phyloP scores from a whole-genome alignment of 2,797 vertebrate genomes.

The Sebastes melanostomus region DNA sequence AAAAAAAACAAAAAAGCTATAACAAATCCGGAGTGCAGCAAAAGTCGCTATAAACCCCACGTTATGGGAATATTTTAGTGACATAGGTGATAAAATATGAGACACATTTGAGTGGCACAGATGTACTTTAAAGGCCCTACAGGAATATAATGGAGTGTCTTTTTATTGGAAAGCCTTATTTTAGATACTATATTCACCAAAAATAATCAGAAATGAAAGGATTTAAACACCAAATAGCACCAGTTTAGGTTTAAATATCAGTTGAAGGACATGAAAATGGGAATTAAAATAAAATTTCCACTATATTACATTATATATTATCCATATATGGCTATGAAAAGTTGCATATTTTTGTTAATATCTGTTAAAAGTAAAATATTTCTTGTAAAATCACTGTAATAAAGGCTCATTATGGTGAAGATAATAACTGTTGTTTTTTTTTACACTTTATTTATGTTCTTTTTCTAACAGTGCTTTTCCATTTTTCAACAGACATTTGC shows the following conservation, averaged over 20 bases:
- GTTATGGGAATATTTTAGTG: conserved; percentile 25
- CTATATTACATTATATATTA: too few relatives aligned
- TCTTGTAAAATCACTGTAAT: too few relatives aligned
- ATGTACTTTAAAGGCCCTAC: conserved; percentile 18
- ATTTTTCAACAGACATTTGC: too few relatives aligned
- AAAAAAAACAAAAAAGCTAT: not conserved
- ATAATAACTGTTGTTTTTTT: too few relatives aligned
- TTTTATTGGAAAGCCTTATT: conserved; percentile 24
- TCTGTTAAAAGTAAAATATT: too few relatives aligned
- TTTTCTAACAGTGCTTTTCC: too few relatives aligned
- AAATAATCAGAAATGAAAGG: not conserved
- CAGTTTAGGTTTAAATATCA: conserved; percentile 10
- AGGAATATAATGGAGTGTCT: not conserved
- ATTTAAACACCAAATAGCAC: not conserved
- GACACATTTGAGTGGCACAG: conserved; percentile 19
- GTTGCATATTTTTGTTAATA: not conserved
- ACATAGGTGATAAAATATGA: conserved; percentile 42
- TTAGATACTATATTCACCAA: conserved; percentile 6
- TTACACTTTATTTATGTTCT: too few relatives aligned
- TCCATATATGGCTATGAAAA: not conserved
- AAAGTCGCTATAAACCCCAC: not conserved
- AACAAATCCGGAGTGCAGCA: conserved; percentile 1
- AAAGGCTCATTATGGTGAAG: too few relatives aligned
- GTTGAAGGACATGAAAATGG: conserved; percentile 26
- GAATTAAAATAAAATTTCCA: conserved; percentile 24